Percentiles rank a stretch among this genome's conserved stretches.
phyloP scores from a whole-genome alignment of 2,797 vertebrate species.

The Molossus alvarezi region DNA sequence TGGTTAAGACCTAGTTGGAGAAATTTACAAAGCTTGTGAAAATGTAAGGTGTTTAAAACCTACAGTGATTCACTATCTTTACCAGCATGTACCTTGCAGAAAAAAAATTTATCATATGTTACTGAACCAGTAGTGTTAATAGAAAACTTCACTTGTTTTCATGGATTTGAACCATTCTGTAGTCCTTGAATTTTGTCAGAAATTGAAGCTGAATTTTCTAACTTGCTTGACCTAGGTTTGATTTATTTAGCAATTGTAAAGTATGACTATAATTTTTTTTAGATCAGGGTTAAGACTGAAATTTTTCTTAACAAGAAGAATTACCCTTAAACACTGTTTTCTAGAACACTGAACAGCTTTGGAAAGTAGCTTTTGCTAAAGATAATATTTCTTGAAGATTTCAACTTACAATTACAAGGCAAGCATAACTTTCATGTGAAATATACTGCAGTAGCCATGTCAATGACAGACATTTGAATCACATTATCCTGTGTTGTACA shows the following conservation, averaged over 20 bases:
- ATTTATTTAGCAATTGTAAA: constrained; percentile 23
- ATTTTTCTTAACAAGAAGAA: constrained; percentile 62
- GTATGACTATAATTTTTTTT: not conserved
- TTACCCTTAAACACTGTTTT: constrained; percentile 23
- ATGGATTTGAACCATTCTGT: not conserved
- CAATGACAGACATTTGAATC: constrained; percentile 8
- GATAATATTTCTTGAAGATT: constrained; percentile 45
- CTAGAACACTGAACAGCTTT: constrained; percentile 32
- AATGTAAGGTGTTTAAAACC: constrained; percentile 33
- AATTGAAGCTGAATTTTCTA: constrained; percentile 19
- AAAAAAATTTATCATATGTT: not conserved
- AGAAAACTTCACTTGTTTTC: constrained; percentile 49
- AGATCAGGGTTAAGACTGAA: not conserved
- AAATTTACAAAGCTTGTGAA: constrained; percentile 24
- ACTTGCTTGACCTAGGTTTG: not conserved
- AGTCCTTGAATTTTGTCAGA: constrained; percentile 57
- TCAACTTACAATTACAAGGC: not conserved
- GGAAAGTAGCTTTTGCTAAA: constrained; percentile 44
- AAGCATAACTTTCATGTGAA: constrained; percentile 15
- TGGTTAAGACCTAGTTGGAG: not conserved
- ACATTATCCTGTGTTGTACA: constrained; percentile 11
- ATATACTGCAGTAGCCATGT: not conserved
- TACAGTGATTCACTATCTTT: not conserved
- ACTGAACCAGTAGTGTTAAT: not conserved
- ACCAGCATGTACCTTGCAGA: not conserved